Percentiles rank a stretch among this genome's conserved stretches.
Conservation (phyloP, 92 coral and sea anemone species). For the Pocillopora grandis region DNA sequence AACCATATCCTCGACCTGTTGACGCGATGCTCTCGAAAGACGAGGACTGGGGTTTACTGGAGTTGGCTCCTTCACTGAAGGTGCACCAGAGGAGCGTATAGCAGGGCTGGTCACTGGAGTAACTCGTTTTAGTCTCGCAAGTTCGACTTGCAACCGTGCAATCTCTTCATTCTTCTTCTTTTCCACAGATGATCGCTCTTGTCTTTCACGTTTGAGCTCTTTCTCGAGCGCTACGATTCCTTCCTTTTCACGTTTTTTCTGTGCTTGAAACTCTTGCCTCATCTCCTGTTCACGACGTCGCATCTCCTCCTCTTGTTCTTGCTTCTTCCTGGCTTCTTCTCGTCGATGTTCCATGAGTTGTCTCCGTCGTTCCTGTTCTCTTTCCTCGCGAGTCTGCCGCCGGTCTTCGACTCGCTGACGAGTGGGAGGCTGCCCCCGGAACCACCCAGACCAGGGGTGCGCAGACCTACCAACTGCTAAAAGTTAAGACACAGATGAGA, state of each 20-base stretch:
- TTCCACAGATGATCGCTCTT: constrained; percentile 50
- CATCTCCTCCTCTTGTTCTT: constrained; percentile 45
- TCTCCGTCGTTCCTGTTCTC: constrained; percentile 68
- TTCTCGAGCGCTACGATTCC: constrained; percentile 52
- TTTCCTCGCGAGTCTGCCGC: constrained; percentile 72
- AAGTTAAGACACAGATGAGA: neutral
- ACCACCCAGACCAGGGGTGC: constrained; percentile 80
- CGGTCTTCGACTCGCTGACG: constrained; percentile 73
- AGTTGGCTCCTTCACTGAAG: constrained; percentile 38
- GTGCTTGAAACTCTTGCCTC: constrained; percentile 46
- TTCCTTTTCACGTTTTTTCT: constrained; percentile 53
- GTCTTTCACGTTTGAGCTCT: constrained; percentile 59
- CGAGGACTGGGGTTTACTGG: constrained; percentile 66
- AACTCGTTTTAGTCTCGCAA: constrained; percentile 37
- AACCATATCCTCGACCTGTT: constrained; percentile 32
- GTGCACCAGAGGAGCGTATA: constrained; percentile 32
- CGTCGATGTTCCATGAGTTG: constrained; percentile 47
- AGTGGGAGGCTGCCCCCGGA: constrained; percentile 58
- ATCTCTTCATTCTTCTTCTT: constrained; percentile 64
- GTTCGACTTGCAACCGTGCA: constrained; percentile 50
- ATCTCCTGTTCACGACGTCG: constrained; percentile 54
- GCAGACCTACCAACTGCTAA: constrained; percentile 38
- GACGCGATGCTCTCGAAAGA: constrained; percentile 61
- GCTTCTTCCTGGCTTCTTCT: constrained; percentile 59
- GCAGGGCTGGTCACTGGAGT: constrained; percentile 33